Conservation (phyloP, 2,113 vertebrate genomes). For the Sturnira hondurensis region DNA sequence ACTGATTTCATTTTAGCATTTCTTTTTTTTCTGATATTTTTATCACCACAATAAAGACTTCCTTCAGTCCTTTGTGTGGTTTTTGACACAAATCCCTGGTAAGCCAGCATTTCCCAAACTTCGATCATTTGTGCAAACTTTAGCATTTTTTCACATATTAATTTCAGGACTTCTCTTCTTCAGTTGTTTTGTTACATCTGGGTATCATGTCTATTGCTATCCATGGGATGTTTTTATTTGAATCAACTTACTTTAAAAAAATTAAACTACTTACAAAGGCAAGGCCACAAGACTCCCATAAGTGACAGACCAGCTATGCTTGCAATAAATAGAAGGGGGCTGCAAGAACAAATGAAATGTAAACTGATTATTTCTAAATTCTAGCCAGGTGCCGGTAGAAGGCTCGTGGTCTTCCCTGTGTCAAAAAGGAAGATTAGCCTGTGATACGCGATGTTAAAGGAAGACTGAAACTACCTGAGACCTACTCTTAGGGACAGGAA, state of each 20-base stretch:
- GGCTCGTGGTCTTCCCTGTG: neutral
- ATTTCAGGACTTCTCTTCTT: neutral
- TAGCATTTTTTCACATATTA: neutral
- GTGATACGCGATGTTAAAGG: neutral
- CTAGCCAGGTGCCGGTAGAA: neutral
- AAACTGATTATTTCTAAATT: neutral
- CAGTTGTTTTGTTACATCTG: neutral
- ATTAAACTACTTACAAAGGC: neutral
- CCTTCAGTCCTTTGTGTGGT: neutral
- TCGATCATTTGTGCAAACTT: neutral
- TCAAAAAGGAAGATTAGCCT: neutral
- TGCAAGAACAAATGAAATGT: neutral
- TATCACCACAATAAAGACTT: neutral
- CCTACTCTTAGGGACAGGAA: neutral
- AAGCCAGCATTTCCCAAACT: neutral
- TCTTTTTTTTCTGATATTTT: neutral
- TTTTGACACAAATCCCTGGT: conserved; percentile 8
- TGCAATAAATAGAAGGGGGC: neutral
- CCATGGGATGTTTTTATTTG: neutral
- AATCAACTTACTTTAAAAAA: neutral
- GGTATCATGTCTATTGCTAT: neutral
- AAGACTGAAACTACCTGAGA: neutral
- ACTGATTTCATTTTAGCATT: conserved; percentile 37
- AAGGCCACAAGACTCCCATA: neutral
- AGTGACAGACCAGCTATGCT: neutral